Percentiles rank a stretch among this genome's conserved stretches.
Evolutionary conservation across 2,888 invertebrate species (phyloP).

Genomic region (Ormyrus nitidulus): DNA sequence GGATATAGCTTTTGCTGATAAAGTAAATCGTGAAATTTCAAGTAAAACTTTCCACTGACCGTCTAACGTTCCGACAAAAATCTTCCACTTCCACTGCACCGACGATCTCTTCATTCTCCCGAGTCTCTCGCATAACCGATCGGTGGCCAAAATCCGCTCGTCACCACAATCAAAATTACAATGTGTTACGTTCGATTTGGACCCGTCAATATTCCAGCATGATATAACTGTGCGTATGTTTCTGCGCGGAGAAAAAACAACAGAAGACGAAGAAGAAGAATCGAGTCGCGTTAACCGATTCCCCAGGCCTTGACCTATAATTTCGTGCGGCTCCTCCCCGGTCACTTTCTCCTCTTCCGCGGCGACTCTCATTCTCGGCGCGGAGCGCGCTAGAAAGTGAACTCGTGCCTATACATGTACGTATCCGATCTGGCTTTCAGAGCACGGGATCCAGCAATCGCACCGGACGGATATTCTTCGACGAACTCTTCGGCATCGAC

Average conservation of each 20-base stretch:
- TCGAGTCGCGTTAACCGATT: background rate
- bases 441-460: constrained; percentile 73
- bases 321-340: constrained; percentile 57
- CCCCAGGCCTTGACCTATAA: constrained; percentile 67
- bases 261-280: background rate
- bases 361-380: background rate
- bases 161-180: too few relatives aligned
- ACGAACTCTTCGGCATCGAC: constrained; percentile 83
- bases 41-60: too few relatives aligned
- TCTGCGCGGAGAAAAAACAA: background rate
- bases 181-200: background rate
- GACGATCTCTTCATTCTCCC: too few relatives aligned
- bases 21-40: too few relatives aligned
- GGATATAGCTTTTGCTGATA: too few relatives aligned
- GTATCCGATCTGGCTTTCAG: constrained; percentile 18
- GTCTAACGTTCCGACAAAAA: too few relatives aligned
- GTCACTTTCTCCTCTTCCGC: constrained; percentile 65
- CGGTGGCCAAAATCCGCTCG: too few relatives aligned
- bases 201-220: constrained; percentile 9
- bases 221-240: constrained; percentile 16
- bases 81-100: too few relatives aligned
- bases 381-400: constrained; percentile 30
- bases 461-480: constrained; percentile 83
- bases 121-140: too few relatives aligned
- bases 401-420: background rate